Percentiles rank a stretch among this genome's conserved stretches.
Evolutionary conservation across 2,797 vertebrate genomes (phyloP).

Genomic region (Neopelma chrysocephalum): DNA sequence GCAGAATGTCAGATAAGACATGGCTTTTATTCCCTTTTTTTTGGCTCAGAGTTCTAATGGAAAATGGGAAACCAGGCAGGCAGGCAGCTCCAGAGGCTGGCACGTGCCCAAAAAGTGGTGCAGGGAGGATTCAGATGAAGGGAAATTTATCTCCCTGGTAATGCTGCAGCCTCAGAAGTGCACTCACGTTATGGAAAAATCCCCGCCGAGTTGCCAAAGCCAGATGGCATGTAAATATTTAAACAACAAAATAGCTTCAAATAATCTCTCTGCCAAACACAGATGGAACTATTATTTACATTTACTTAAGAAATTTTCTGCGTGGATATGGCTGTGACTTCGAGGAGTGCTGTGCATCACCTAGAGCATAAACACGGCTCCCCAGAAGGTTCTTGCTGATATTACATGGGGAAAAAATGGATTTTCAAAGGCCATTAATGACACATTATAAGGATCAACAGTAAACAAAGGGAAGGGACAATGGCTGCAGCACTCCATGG

Average conservation of each 20-base stretch:
- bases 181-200: conserved; percentile 14
- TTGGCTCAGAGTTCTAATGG: background rate
- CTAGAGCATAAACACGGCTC: background rate
- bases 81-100: conserved; percentile 31
- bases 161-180: conserved; percentile 46
- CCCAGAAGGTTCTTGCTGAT: background rate
- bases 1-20: background rate
- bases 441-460: rapidly evolving
- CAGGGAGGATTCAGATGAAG: conserved; percentile 19
- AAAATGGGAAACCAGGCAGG: background rate
- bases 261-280: conserved; percentile 30
- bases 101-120: background rate
- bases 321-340: background rate
- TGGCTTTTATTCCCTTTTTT: background rate
- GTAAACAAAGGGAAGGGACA: background rate
- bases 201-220: conserved; percentile 26
- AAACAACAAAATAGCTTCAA: conserved; percentile 46
- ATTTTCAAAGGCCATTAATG: background rate
- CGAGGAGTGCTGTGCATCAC: background rate
- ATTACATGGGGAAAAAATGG: background rate
- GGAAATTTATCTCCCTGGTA: conserved; percentile 41
- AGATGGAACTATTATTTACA: conserved; percentile 53
- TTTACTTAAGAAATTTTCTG: background rate
- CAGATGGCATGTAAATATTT: conserved; percentile 61
- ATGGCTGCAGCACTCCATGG: rapidly evolving